Evolutionary conservation across 2,888 invertebrate genomes (phyloP), one percentile per base, ranked within the genome.

Genomic region (Microctonus hyperodae): DNA sequence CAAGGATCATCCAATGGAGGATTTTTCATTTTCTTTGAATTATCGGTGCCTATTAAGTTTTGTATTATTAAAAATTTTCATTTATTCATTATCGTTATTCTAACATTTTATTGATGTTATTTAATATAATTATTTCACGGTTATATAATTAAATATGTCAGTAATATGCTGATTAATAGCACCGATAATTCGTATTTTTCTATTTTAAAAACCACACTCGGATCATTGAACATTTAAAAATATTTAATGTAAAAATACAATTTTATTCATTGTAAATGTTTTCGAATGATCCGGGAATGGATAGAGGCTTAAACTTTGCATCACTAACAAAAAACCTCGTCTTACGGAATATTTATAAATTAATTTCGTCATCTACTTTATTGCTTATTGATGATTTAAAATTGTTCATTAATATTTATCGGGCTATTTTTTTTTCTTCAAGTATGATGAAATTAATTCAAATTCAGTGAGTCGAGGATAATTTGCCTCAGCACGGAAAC

Each of bases 101-200:
- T 37, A 37, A 4, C 4, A 37, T 37, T 37, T 37, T n/a, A 37
- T 37, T 13, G 16, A 16, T n/a, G 16, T n/a, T 7, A 44, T 44
- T 44, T n/a, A 16, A 44, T 20, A 5, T 2, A 44, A 44, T n/a
- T n/a, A n/a, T n/a, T 44, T 44, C 1, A n/a, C 0, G 2, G 1
- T 16, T 6, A 44, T 3, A 16, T n/a, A 44, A n/a, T n/a, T 23
- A 6, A 25, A 10, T 9, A 25, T 22, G 53, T 11, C 13, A 4
- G n/a, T n/a, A 16, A 2, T 25, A 28, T 11, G 13, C 11, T 22
- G 11, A 23, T 28, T 11, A 71, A 73, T 72, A 69, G 74, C 74
- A 74, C 70, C 73, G 64, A 75, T 71, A 71, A 76, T 70, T 71
- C 71, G 70, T 69, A 71, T 70, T 69, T 67, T 62, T 70, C 63